Evolutionary conservation across 2,888 invertebrate species (phyloP).

Genomic region (Bombylius discolor): DNA sequence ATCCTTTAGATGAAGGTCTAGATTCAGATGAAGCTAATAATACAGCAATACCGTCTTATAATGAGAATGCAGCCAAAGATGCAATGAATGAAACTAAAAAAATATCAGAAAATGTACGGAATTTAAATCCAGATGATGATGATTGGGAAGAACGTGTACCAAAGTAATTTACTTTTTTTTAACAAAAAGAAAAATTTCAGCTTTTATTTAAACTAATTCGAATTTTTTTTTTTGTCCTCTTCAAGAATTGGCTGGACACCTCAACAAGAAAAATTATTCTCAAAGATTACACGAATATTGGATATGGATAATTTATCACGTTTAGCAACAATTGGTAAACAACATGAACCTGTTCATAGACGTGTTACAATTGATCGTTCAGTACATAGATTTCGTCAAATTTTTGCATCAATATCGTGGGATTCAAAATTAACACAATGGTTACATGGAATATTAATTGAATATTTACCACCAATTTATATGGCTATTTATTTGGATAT

Average conservation of each 20-base stretch:
- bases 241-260: constrained; percentile 47
- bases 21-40: constrained; percentile 39
- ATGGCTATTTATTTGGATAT: constrained; percentile 64
- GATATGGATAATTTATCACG: constrained; percentile 53
- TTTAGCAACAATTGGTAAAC: constrained; percentile 44
- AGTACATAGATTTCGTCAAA: constrained; percentile 49
- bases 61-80: constrained; percentile 44
- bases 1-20: constrained; percentile 31
- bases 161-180: constrained; percentile 37
- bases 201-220: background rate
- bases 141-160: constrained; percentile 59
- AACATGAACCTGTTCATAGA: constrained; percentile 55
- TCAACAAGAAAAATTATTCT: constrained; percentile 51
- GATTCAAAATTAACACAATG: constrained; percentile 59
- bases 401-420: constrained; percentile 60
- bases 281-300: constrained; percentile 49
- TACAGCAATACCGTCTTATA: constrained; percentile 41
- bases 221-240: constrained; percentile 12
- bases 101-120: constrained; percentile 46
- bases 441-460: constrained; percentile 59
- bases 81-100: constrained; percentile 61
- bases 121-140: constrained; percentile 40
- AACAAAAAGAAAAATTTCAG: background rate
- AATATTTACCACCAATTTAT: constrained; percentile 50
- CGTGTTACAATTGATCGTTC: constrained; percentile 59